Conservation (phyloP, 2,888 invertebrate species). For the Thyatira batis region DNA sequence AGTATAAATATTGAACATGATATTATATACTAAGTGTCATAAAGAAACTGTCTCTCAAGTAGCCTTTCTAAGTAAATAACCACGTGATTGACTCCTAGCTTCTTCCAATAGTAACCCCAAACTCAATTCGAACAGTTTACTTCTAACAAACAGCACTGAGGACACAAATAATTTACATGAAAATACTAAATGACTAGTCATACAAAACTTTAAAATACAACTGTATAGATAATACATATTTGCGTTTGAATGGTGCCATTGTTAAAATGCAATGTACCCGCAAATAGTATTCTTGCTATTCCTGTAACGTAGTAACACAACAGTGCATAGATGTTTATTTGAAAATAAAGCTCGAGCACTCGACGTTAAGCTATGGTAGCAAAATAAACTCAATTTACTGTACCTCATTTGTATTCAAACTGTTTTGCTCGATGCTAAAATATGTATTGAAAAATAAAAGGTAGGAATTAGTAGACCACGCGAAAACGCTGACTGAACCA, state of each 20-base stretch:
- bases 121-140: no score
- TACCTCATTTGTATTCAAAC: constrained; percentile 28
- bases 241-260: not conserved
- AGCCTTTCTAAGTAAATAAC: no score
- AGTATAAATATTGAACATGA: no score
- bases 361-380: constrained; percentile 4
- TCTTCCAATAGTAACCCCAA: no score
- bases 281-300: not conserved
- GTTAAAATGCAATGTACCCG: not conserved
- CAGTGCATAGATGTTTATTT: not conserved
- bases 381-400: constrained; percentile 18
- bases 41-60: no score
- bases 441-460: constrained; percentile 30
- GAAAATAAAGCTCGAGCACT: not conserved
- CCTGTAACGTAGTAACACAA: not conserved
- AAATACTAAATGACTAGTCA: no score
- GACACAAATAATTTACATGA: no score
- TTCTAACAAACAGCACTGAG: no score
- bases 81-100: no score
- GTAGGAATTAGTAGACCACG: constrained; percentile 20
- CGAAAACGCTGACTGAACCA: constrained; percentile 25
- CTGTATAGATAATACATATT: no score
- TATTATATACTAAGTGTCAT: no score
- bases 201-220: no score
- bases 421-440: constrained; percentile 24